These are phyloP conservation scores for Calephelis nemesis DNA, from an alignment of 1,140 invertebrate genomes.

Conservation along the genomic window DNA sequence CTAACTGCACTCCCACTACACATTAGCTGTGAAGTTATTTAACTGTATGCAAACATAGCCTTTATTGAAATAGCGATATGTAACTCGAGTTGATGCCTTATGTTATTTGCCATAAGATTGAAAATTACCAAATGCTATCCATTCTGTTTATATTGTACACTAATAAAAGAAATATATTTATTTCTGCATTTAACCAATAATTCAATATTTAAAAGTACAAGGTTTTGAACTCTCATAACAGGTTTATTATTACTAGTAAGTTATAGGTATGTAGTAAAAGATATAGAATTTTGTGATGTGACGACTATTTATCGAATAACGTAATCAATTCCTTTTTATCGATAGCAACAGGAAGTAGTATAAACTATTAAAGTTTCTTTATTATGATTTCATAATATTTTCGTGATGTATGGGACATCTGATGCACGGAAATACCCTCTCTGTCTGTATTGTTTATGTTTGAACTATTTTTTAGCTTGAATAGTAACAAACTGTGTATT, in stretches of 20 bases:
- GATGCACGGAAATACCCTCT: no score
- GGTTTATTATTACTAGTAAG: constrained; percentile 17
- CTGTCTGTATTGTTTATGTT: no score
- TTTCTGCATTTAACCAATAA: background rate
- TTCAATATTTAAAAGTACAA: constrained; percentile 9
- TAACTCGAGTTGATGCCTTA: constrained; percentile 8
- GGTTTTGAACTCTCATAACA: constrained; percentile 8
- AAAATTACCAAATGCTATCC: background rate
- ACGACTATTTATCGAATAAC: constrained; percentile 4
- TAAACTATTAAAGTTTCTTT: background rate
- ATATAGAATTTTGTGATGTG: background rate
- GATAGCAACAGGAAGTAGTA: background rate
- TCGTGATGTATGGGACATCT: background rate
- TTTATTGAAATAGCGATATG: background rate
- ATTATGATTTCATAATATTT: no score
- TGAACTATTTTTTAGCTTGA: no score
- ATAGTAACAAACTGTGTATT: no score
- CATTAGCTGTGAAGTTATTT: constrained; percentile 41
- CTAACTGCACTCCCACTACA: constrained; percentile 33
- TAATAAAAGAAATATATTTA: constrained; percentile 1
- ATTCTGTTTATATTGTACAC: background rate
- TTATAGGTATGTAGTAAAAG: constrained; percentile 1
- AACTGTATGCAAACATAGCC: constrained; percentile 11
- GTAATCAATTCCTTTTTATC: background rate
- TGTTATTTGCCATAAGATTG: constrained; percentile 5